Conservation (phyloP, 1,140 invertebrate species). For the Pseudomyrmex dendroicus region DNA sequence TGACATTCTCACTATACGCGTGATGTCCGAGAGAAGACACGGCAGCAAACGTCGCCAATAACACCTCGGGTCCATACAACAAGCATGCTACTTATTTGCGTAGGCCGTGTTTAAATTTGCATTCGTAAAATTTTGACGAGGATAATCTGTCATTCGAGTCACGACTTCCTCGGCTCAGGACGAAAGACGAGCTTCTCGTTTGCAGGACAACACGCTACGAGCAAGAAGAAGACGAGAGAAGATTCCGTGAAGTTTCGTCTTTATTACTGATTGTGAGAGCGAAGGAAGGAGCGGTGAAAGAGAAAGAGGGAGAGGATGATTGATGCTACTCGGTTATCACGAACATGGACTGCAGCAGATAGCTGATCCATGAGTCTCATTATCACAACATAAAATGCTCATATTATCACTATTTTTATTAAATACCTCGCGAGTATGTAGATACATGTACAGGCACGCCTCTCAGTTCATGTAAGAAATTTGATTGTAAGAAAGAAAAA, state of each 20-base stretch:
- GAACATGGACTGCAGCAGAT: constrained; percentile 80
- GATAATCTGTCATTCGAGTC: constrained; percentile 68
- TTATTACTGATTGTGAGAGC: constrained; percentile 77
- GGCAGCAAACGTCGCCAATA: constrained; percentile 58
- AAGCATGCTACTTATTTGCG: constrained; percentile 67
- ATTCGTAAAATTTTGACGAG: constrained; percentile 69
- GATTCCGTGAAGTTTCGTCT: constrained; percentile 77
- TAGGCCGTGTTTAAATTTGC: constrained; percentile 70
- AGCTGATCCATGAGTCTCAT: constrained; percentile 80
- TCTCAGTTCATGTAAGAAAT: not conserved
- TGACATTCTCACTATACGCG: not conserved
- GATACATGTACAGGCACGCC: constrained; percentile 30
- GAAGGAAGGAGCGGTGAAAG: constrained; percentile 21
- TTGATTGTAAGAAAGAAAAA: constrained; percentile 18
- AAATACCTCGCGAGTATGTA: constrained; percentile 74
- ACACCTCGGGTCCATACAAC: constrained; percentile 45
- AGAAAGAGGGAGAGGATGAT: constrained; percentile 78
- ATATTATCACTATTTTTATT: constrained; percentile 85
- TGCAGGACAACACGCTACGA: constrained; percentile 33
- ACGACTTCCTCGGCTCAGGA: not conserved
- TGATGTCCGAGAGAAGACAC: not conserved
- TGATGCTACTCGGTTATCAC: constrained; percentile 83
- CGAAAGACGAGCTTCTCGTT: constrained; percentile 8
- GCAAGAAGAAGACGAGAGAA: not conserved
- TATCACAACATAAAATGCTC: constrained; percentile 84